Evolutionary conservation across 2,888 invertebrate genomes (phyloP).

Genomic region (Polyploca ridens): DNA sequence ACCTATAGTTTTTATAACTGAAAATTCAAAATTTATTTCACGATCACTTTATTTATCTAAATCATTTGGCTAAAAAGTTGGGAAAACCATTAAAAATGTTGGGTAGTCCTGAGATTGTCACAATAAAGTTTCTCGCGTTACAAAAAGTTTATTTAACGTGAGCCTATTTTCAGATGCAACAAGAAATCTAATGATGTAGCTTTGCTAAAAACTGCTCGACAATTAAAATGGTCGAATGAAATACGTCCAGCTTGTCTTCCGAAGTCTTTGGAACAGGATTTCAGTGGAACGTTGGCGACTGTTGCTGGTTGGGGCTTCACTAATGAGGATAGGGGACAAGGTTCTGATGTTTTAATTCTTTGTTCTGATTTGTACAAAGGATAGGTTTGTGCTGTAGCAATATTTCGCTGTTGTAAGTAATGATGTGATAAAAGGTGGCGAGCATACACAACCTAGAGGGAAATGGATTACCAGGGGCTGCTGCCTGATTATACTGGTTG

Average conservation of each 20-base stretch:
- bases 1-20: neutral
- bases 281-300: constrained; percentile 85
- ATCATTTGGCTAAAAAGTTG: neutral
- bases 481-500: no score
- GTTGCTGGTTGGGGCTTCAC: constrained; percentile 96
- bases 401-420: neutral
- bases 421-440: neutral
- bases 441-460: no score
- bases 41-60: no score
- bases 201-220: constrained; percentile 87
- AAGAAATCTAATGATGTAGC: constrained; percentile 87
- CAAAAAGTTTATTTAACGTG: neutral
- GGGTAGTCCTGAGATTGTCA: neutral
- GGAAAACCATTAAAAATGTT: neutral
- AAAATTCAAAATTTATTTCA: neutral
- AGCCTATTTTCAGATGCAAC: constrained; percentile 55
- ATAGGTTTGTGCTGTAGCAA: neutral
- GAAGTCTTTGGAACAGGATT: constrained; percentile 74
- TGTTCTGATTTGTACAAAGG: neutral
- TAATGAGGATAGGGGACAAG: constrained; percentile 88
- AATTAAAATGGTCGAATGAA: constrained; percentile 88
- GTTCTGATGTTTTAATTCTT: constrained; percentile 56
- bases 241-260: constrained; percentile 92
- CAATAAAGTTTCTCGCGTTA: neutral
- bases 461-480: no score